These are phyloP conservation scores for Chrysodeixis includens DNA, from an alignment of 2,888 invertebrate species.

Conservation along the genomic window DNA sequence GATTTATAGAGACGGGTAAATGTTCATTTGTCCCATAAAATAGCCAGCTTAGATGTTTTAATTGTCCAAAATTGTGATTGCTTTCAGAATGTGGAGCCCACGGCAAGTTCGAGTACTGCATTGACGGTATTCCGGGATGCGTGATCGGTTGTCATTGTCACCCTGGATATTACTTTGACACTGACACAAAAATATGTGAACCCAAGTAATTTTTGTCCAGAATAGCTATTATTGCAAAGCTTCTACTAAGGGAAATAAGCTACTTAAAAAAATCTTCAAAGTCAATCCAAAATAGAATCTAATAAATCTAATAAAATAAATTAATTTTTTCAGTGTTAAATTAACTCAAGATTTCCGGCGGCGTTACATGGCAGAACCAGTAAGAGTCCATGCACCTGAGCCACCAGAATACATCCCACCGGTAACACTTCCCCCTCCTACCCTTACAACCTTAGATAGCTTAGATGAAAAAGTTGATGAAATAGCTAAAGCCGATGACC, in stretches of 20 bases:
- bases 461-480: conserved; percentile 70
- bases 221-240: neutral
- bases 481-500: conserved; percentile 76
- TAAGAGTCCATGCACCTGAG: conserved; percentile 46
- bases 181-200: conserved; percentile 84
- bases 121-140: conserved; percentile 81
- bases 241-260: neutral
- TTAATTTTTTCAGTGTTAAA: conserved; percentile 72
- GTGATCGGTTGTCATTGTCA: conserved; percentile 85
- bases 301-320: neutral
- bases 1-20: too few relatives aligned
- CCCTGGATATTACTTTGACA: conserved; percentile 84
- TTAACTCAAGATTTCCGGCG: conserved; percentile 70
- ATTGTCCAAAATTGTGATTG: neutral
- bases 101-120: conserved; percentile 84
- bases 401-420: conserved; percentile 40
- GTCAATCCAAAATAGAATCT: neutral
- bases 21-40: too few relatives aligned
- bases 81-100: conserved; percentile 81
- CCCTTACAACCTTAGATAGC: conserved; percentile 54
- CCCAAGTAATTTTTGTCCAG: conserved; percentile 71
- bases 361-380: conserved; percentile 63
- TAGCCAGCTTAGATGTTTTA: too few relatives aligned
- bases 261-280: too few relatives aligned
- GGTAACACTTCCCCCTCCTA: conserved; percentile 42